A percentile compares a stretch with the other conserved stretches of the same genome.
Conservation (phyloP, 2,113 vertebrate genomes). For the Channa maculata region DNA sequence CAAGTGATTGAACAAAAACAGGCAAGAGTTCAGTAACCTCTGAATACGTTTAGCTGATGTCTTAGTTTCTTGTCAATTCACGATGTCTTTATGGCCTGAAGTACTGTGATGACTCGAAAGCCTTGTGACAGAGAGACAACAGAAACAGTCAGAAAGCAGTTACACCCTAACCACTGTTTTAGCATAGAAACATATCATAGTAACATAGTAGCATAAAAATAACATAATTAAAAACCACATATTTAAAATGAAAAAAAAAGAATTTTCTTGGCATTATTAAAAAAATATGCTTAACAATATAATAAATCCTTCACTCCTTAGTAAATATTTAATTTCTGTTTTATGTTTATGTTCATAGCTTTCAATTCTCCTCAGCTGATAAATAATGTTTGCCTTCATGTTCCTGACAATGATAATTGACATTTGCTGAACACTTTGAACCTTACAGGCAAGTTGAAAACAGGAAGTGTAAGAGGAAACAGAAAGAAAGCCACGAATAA, state of each 20-base stretch:
- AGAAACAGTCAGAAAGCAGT: neutral
- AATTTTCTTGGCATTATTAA: too few species aligned
- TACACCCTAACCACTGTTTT: neutral
- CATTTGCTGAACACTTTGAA: neutral
- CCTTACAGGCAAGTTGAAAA: conserved; percentile 26
- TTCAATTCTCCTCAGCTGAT: neutral
- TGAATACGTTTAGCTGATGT: conserved; percentile 48
- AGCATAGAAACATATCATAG: too few species aligned
- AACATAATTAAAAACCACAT: too few species aligned
- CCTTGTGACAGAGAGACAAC: conserved; percentile 47
- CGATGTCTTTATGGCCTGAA: conserved; percentile 37
- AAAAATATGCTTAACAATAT: too few species aligned
- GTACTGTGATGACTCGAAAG: neutral
- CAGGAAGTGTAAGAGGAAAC: conserved; percentile 51
- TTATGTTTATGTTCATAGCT: neutral
- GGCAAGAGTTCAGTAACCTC: conserved; percentile 18
- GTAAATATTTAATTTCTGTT: too few species aligned
- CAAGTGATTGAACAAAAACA: neutral
- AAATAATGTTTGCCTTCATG: neutral
- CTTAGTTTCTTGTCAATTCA: conserved; percentile 16
- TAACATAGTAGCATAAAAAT: too few species aligned
- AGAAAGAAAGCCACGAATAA: conserved; percentile 28
- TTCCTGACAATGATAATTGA: conserved; percentile 1
- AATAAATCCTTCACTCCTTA: too few species aligned
- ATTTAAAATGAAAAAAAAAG: too few species aligned